phyloP scores from a whole-genome alignment of 2,888 invertebrate genomes.

The Phaedon cochleariae region DNA sequence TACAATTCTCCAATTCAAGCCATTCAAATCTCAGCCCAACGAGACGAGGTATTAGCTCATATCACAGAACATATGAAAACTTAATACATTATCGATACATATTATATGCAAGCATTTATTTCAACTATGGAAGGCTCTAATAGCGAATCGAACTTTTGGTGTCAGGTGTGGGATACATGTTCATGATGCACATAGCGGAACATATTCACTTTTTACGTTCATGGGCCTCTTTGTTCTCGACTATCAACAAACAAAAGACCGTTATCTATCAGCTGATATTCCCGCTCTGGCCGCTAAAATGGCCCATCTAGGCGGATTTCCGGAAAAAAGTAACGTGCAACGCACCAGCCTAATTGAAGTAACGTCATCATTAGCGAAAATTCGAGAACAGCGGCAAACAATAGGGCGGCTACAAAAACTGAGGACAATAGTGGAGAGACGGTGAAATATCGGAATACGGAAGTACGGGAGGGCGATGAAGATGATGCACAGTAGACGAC shows the following conservation, averaged over 20 bases:
- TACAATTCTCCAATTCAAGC: too few species aligned
- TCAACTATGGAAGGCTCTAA: too few species aligned
- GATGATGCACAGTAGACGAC: conserved; percentile 7
- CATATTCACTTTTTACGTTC: background rate
- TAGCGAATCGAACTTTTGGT: background rate
- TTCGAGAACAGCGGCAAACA: conserved; percentile 21
- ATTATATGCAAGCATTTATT: too few species aligned
- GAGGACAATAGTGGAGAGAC: conserved; percentile 25
- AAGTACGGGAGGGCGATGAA: conserved; percentile 1
- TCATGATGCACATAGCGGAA: background rate
- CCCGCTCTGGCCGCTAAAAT: background rate
- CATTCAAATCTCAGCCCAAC: too few species aligned
- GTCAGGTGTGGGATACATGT: background rate
- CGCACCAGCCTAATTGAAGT: conserved; percentile 13
- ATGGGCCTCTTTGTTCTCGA: background rate
- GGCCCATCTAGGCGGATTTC: background rate
- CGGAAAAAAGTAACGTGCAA: background rate
- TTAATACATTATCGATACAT: too few species aligned
- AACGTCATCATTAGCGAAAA: conserved; percentile 19
- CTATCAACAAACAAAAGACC: background rate
- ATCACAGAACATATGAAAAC: too few species aligned
- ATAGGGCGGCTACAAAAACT: conserved; percentile 17
- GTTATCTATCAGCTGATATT: background rate
- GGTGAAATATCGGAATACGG: conserved; percentile 22
- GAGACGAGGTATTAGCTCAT: too few species aligned